Evolutionary conservation across 2,113 vertebrate species (phyloP), one percentile per base, ranked within the genome.

Genomic region (Dipodomys spectabilis): DNA sequence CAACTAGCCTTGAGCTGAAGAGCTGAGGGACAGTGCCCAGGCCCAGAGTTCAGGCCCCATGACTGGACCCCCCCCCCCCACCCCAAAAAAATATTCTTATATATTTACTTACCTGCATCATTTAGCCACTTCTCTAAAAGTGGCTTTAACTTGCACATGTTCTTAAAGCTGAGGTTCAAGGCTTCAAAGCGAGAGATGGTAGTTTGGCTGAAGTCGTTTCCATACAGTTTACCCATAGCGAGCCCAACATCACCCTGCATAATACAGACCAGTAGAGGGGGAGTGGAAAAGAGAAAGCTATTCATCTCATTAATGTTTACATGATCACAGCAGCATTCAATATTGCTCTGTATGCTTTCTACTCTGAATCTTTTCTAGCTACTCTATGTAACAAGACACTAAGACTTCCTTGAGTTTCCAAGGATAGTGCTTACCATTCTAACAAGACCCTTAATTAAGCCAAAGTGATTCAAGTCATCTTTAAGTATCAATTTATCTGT

Each of bases 121-220:
- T 99, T 99, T 91, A 99, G 98, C 99, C 99, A 99, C 98, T 99
- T 99, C 98, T 99, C 99, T 98, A 99, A 98, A 98, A 99, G 98
- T 88, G 99, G 99, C 98, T 99, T 99, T 97, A 99, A 99, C 98
- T 99, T 99, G 99, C 99, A 99, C 99, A 99, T 99, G 98, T 99
- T 99, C 98, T 99, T 99, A 99, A 99, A 99, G 99, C 99, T 99
- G 98, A 99, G 99, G 98, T 99, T 99, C 99, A 99, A 99, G 99
- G 99, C 99, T 99, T 99, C 99, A 97, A 99, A 99, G 98, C 99
- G 99, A 98, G 99, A 99, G 98, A 99, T 99, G 98, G 99, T 99
- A 95, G 99, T 99, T 98, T 99, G 99, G 98, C 99, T 99, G 98
- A 99, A 99, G 98, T 99, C 99, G 93, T 99, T 99, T 98, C 99